Evolutionary conservation across 2,113 vertebrate species (phyloP), one percentile per base, ranked within the genome.

Genomic region (Ctenomys sociabilis): DNA sequence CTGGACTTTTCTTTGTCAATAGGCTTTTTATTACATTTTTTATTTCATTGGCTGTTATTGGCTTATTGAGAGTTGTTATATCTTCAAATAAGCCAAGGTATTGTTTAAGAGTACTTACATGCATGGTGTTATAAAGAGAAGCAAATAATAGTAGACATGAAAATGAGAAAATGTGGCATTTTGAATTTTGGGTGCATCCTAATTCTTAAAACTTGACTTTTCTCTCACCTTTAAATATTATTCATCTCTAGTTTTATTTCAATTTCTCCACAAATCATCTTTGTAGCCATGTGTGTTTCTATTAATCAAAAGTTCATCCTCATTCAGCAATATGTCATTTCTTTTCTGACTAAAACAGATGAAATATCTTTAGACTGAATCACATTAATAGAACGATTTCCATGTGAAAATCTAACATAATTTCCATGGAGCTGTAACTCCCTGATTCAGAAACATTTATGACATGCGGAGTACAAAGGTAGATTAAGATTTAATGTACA

Each of bases 291-390:
- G 68, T 94, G 92, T 93, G 57, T 95, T 92, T 87, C 49, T 88
- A 9, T 97, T 91, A 93, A 93, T 97, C 92, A 66, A 88, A 95
- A 95, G 57, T 97, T 96, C 90, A 95, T 77, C 49, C 19, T 95
- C 57, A 9, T 82, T 94, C 75, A 87, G n/a, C 70, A 96, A 95
- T 95, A 92, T 97, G 95, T 94, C 88, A 93, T 85, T 84, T 97
- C 32, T 83, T 91, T 91, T 97, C 70, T 93, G 73, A 90, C n/a
- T 94, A 93, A n/a, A 93, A 77, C 87, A 92, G 90, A 97, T 95
- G 72, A 95, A 93, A 94, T 87, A 26, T 96, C 40, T 92, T 91
- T 87, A 49, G 24, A 95, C 59, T 95, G 82, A 92, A 95, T 92
- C 63, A 90, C 40, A 96, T 92, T 87, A 95, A 35, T 85, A 26